These are phyloP conservation scores for Hydrozoanthus gracilis DNA, from an alignment of 92 coral and sea anemone species.

Conservation along the genomic window DNA sequence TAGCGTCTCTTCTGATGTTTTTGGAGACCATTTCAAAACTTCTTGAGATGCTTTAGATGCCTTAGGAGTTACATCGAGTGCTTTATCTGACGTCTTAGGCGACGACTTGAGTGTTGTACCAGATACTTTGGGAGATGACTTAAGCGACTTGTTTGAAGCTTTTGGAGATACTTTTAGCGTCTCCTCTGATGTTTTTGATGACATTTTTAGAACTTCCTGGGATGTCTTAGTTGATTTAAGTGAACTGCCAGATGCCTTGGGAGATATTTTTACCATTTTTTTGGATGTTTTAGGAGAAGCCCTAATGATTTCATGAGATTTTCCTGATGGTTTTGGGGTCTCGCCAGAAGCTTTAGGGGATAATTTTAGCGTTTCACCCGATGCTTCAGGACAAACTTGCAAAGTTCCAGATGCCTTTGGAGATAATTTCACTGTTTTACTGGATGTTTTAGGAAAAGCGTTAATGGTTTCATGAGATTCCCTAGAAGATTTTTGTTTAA, in stretches of 20 bases:
- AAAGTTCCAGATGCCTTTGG: neutral
- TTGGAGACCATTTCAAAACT: slow-evolving; percentile 22
- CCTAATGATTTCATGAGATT: slow-evolving; percentile 39
- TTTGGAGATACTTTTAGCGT: slow-evolving; percentile 9
- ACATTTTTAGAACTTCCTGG: neutral
- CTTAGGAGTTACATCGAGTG: slow-evolving; percentile 8
- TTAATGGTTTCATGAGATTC: neutral
- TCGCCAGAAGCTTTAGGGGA: neutral
- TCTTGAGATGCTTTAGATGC: slow-evolving; percentile 33
- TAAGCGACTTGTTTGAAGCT: slow-evolving; percentile 17
- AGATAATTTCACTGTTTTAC: neutral
- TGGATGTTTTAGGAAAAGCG: neutral
- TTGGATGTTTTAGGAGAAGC: slow-evolving; percentile 34
- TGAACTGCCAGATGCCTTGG: neutral
- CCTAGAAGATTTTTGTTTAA: neutral
- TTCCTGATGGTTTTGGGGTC: neutral
- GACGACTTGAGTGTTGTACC: neutral
- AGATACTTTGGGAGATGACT: slow-evolving; percentile 31
- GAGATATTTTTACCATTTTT: neutral
- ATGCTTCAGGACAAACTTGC: neutral
- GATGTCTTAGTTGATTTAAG: neutral
- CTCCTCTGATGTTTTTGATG: neutral
- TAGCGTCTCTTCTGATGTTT: neutral
- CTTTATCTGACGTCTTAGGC: slow-evolving; percentile 41
- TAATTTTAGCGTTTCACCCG: neutral